Percentiles rank a stretch among this genome's conserved stretches.
Conservation (phyloP, 2,888 invertebrate genomes). For the Athrips mouffetella region DNA sequence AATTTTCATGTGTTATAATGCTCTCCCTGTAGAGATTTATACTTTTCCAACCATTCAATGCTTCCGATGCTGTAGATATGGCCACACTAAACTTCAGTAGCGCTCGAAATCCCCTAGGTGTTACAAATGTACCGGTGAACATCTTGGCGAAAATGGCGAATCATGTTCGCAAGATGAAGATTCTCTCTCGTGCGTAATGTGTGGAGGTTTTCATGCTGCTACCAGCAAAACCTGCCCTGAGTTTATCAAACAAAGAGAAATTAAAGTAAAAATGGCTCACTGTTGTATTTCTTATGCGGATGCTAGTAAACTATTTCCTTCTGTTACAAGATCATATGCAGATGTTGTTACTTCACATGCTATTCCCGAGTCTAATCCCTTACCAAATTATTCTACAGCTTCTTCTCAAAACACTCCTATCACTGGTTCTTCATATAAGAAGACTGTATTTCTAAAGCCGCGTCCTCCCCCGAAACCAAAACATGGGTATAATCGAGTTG, state of each 20-base stretch:
- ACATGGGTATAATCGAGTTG: too few species aligned
- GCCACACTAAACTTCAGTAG: conserved; percentile 18
- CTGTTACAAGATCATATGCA: neutral
- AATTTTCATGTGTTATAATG: conserved; percentile 4
- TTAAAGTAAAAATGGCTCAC: neutral
- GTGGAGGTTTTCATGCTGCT: neutral
- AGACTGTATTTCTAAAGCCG: too few species aligned
- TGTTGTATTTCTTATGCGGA: neutral
- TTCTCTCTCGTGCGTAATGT: neutral
- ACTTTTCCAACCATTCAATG: conserved; percentile 23
- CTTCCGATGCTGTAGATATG: conserved; percentile 16
- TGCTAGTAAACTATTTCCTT: neutral
- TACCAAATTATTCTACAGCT: too few species aligned
- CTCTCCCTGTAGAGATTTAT: conserved; percentile 18
- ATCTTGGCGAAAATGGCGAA: neutral
- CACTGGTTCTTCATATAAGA: too few species aligned
- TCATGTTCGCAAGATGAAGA: neutral
- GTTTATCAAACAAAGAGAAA: neutral
- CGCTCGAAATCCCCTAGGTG: neutral
- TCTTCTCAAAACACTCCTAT: too few species aligned
- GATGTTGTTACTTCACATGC: too few species aligned
- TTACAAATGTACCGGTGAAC: neutral
- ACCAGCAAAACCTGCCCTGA: neutral
- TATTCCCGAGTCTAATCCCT: too few species aligned
- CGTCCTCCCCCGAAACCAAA: too few species aligned